Evolutionary conservation across 2,797 vertebrate species (phyloP), one percentile per base, ranked within the genome.

Genomic region (Orientallactaga sibirica): DNA sequence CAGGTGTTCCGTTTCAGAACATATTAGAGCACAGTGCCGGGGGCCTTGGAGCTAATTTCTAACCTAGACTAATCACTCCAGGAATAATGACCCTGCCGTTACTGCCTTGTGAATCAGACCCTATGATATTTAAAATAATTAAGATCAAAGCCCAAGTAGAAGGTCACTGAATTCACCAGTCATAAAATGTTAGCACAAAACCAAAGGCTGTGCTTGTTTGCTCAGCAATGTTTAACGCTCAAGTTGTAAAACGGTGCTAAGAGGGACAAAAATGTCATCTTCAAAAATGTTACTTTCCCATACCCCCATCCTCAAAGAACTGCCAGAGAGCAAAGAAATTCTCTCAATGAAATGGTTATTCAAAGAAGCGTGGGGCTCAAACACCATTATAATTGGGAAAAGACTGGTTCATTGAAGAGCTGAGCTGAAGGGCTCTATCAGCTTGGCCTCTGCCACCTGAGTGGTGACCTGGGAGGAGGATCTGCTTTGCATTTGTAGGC

Each of bases 61-160:
- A 98, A 97, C 97, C 97, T 96, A 96, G 96, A 95, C 97, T 98
- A 98, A 98, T 98, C 97, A 97, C 94, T 96, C 96, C 81, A 88
- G 96, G 88, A 98, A 98, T 98, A 98, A 98, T 55, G 93, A 96
- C 95, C 97, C 86, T 58, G 92, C 88, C 91, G 97, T 98, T 98
- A 97, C 96, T 97, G 96, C 95, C 97, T 97, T 97, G 95, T 98
- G 98, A 98, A 98, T 98, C 97, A 98, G 97, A 97, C 96, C 96
- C 96, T 97, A 88, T 88, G 96, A 98, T 97, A 97, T 97, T 98
- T 98, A 97, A 98, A 97, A 98, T 97, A 98, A 98, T 98, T 97
- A 98, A 96, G 96, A 98, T 97, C 98, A 98, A 98, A 98, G 98
- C 93, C 76, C 70, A 96, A 97, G 88, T 71, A 88, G 93, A 93